phyloP scores from a whole-genome alignment of 2,888 invertebrate genomes.

The Petrolisthes manimaculis region DNA sequence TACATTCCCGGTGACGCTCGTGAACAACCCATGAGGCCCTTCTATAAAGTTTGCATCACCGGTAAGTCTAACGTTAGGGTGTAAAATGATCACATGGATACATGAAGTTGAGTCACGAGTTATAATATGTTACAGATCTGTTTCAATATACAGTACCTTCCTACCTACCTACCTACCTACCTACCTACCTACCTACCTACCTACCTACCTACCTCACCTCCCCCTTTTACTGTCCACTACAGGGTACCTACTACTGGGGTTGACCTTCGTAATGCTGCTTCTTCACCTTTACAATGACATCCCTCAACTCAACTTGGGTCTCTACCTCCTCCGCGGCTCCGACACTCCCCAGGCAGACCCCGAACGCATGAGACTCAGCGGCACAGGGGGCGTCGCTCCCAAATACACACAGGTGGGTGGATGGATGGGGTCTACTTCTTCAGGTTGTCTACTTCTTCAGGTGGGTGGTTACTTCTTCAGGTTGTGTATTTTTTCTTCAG shows the following conservation, averaged over 20 bases:
- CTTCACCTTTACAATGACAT: slow-evolving; percentile 89
- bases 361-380: slow-evolving; percentile 61
- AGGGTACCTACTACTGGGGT: slow-evolving; percentile 85
- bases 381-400: slow-evolving; percentile 66
- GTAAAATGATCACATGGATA: no score
- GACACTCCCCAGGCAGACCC: slow-evolving; percentile 71
- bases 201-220: neutral
- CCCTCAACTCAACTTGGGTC: slow-evolving; percentile 86
- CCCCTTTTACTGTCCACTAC: slow-evolving; percentile 66
- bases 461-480: no score
- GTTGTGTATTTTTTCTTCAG: neutral
- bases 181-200: neutral
- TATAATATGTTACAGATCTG: no score
- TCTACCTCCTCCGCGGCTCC: slow-evolving; percentile 79
- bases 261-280: slow-evolving; percentile 86
- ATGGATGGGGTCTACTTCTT: no score
- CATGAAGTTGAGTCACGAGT: no score
- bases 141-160: no score
- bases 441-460: no score
- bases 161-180: neutral
- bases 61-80: slow-evolving; percentile 72
- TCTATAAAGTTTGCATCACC: slow-evolving; percentile 87
- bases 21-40: slow-evolving; percentile 80
- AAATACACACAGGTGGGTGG: slow-evolving; percentile 51
- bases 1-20: slow-evolving; percentile 88